These are phyloP conservation scores for Galaxea fascicularis DNA, from an alignment of 92 coral and sea anemone genomes.

Conservation along the genomic window DNA sequence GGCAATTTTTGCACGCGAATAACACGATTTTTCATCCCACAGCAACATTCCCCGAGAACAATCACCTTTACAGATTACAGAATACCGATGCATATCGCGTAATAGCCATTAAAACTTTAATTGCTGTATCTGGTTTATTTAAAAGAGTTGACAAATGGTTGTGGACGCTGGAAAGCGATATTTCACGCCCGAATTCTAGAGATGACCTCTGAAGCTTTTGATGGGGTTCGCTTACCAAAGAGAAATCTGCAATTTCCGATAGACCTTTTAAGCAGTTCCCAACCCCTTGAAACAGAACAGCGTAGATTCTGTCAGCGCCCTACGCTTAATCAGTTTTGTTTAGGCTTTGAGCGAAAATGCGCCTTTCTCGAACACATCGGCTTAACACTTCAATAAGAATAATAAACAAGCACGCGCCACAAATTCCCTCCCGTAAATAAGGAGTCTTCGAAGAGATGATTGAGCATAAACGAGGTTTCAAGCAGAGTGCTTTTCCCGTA, in stretches of 20 bases:
- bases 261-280: conserved; percentile 7
- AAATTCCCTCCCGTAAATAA: conserved; percentile 31
- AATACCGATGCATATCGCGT: conserved; percentile 1
- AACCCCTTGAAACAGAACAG: not conserved
- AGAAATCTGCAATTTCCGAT: conserved; percentile 34
- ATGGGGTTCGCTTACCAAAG: not conserved
- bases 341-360: not conserved
- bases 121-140: conserved; percentile 31
- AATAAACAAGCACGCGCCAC: not conserved
- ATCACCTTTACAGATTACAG: not conserved
- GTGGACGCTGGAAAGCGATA: not conserved
- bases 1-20: not conserved
- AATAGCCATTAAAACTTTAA: not conserved
- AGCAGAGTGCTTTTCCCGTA: not conserved
- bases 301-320: not conserved
- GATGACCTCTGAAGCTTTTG: not conserved
- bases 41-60: not conserved
- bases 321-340: not conserved
- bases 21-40: not conserved
- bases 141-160: conserved; percentile 42
- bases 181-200: conserved; percentile 11
- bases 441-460: not conserved
- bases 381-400: not conserved
- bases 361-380: not conserved
- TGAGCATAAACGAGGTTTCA: not conserved